Base-by-base conservation (phyloP, 1,140 invertebrate species). In the Zelostemma sp. region DNA sequence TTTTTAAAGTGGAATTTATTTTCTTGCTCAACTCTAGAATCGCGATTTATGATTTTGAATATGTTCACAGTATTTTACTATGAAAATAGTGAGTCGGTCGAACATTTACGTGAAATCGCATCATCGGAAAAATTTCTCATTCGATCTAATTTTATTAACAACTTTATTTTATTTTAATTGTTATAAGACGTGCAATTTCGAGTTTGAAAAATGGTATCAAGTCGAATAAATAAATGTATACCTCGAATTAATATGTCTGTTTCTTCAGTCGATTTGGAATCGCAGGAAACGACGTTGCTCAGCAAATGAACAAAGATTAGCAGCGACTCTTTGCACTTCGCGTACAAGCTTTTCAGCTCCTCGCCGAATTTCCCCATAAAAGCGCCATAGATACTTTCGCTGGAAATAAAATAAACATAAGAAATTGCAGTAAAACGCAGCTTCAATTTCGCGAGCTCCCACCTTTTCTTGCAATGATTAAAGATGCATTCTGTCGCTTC, bases 381-480 rank as follows among this genome's bases (percentile, higher is more conserved):
- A 1, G 18, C 56, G 17, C 54, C 74, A 45, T 81, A 79, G 28
- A 50, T 51, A 38, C 33, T 64, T 56, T 68, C 48, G 18, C 82
- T 84, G 31, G 6, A 77, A 70, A 72, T 50, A 19, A 31, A 33
- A 45, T 25, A 15, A 17, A 43, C 45, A 28, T 47, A 43, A 19
- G 15, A 6, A 47, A 18, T 15, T 28, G 25, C 12, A 57, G 16
- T 40, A 18, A 63, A 33, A 41, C 49, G 15, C 6, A 35, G 6
- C 8, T 28, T 19, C n/a, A 46, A 41, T 12, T 45, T 6, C 45
- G 25, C n/a, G n/a, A n/a, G n/a, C n/a, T n/a, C n/a, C n/a, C n/a
- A 84, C 82, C 80, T 82, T n/a, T 14, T 56, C 75, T 78, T 77
- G 43, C 80, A 83, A 55, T 81, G 75, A 35, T 66, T 51, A 6